Base-by-base conservation (phyloP, 2,888 invertebrate species). In the Cyclophora punctaria region DNA sequence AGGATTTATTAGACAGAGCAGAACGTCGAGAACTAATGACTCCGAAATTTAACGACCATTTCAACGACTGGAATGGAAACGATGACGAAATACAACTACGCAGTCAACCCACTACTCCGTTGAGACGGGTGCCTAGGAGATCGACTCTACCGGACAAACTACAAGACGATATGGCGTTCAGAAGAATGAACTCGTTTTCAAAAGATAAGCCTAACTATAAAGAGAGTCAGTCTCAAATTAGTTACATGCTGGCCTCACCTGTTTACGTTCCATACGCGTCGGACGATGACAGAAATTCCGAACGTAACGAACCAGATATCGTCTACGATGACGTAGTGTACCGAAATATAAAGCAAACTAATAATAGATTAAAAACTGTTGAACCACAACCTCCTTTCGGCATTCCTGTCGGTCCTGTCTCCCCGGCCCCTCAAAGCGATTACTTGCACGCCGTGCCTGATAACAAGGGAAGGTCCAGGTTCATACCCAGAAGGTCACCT, bases 321-420 rank as follows among this genome's bases (percentile, higher is more conserved):
- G 92, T 94, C 5, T 89, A 92, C 50, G 97, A 97, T 71, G 97
- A 97, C 78, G 94, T 96, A 5, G 93, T 95, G 40, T 96, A 93
- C 72, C 91, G 96, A 62, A 95, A 92, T 69, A 91, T 95, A 53
- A 93, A 93, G 67, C 92, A 94, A 72, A 93, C 93, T 5, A 96
- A 96, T 64, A 93, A 92, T 70, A 90, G 90, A 46, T 79, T 92
- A 44, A 93, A 92, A 74, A 91, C 93, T 4, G 71, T 91, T 3
- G 96, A 96, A 48, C 95, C 94, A 7, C 97, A 97, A 71, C 96
- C 95, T 41, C 96, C 95, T 1, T 97, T 97, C 74, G 97, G 97
- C 33, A 97, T 97, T 69, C 97, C 97, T 0, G 76, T 96, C 41
- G 95, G 95, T 2, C 96, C 96, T 6, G 93, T 96, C 34, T 91